Evolutionary conservation across 2,113 vertebrate species (phyloP), one percentile per base, ranked within the genome.

Genomic region (Eulemur macaco): DNA sequence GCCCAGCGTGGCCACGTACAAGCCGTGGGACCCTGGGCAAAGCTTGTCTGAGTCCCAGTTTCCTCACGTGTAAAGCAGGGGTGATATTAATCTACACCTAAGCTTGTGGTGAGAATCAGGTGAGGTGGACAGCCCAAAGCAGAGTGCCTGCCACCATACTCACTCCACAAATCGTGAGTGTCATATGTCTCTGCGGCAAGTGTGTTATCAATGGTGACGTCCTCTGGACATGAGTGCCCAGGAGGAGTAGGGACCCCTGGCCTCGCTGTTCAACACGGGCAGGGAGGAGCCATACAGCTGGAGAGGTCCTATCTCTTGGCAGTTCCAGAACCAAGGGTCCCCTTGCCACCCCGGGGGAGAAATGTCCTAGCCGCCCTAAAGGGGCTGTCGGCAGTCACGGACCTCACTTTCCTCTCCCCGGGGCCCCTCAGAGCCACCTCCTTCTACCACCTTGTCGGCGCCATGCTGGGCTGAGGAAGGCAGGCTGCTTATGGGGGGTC

Each of bases 111-210:
- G 13, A 31, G 34, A 18, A 25, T 1, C 2, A 8, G 64, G 56
- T 0, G 3, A 34, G 69, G 3, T 0, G 45, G n/a, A 23, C 1
- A 5, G 11, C 39, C 34, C 20, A 10, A 21, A 47, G 52, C 2
- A 23, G 76, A 78, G 50, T n/a, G 20, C 17, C 50, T 77, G 74
- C 14, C 4, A 20, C 10, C 25, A 31, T 27, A 2, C 27, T 42
- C 31, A 66, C 31, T 6, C 14, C 5, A 14, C 25, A 76, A 8
- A 9, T 47, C 3, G 3, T 47, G 71, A 15, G 42, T 76, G 27
- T 17, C 42, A 23, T 9, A 12, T 20, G 18, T 66, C 37, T 14
- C 8, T 4, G 6, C 10, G 4, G 13, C 8, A 25, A 15, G 56
- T 7, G 14, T 1, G 21, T 47, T 17, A 52, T 21, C 21, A 2